Conservation (phyloP, 2,888 invertebrate species). For the Nasonovia ribisnigri region DNA sequence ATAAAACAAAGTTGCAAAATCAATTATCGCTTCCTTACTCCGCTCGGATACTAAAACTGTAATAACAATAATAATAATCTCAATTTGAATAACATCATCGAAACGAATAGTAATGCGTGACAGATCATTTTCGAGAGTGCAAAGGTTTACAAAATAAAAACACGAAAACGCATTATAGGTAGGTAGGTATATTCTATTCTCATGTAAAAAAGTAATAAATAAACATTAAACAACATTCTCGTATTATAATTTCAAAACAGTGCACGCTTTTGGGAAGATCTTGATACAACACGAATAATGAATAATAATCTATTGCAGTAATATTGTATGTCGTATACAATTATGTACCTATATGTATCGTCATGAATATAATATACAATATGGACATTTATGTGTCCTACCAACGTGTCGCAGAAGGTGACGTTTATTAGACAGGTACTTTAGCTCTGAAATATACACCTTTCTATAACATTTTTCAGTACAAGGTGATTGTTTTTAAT, state of each 20-base stretch:
- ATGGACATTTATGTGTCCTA: neutral
- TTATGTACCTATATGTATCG: neutral
- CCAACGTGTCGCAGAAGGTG: neutral
- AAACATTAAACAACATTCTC: neutral
- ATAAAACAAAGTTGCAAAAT: neutral
- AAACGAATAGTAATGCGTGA: neutral
- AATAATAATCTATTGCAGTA: conserved; percentile 9
- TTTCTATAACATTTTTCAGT: neutral
- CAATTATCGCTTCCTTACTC: neutral
- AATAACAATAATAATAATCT: neutral
- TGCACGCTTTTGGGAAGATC: conserved; percentile 26
- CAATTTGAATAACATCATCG: neutral
- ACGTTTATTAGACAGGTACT: neutral
- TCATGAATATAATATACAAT: neutral
- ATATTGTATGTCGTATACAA: neutral
- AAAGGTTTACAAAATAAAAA: neutral
- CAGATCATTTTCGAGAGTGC: neutral
- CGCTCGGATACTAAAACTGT: neutral
- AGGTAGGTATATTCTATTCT: neutral
- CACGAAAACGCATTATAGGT: neutral
- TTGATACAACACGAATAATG: conserved; percentile 22
- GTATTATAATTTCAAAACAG: conserved; percentile 42
- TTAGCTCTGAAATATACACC: neutral
- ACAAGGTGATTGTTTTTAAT: neutral
- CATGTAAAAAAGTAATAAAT: neutral